Conservation (phyloP, 2,797 vertebrate species). For the Taeniopygia guttata region DNA sequence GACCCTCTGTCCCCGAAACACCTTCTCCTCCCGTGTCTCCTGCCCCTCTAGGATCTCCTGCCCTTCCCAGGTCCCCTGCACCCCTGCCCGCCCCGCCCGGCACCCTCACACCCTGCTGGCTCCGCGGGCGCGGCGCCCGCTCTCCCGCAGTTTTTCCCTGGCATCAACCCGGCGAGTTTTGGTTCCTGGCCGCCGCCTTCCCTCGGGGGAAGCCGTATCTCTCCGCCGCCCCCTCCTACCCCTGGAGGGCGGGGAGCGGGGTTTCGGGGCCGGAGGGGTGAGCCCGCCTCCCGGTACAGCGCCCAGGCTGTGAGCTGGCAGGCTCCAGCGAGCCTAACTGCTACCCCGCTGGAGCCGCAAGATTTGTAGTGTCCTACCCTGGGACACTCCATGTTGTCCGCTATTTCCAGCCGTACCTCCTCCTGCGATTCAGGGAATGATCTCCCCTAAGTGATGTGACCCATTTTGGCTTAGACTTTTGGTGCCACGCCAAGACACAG, state of each 20-base stretch:
- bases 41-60: neutral
- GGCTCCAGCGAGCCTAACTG: neutral
- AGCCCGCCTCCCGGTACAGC: neutral
- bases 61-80: neutral
- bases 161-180: neutral
- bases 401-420: neutral
- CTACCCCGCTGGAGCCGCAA: neutral
- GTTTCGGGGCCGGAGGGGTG: conserved; percentile 13
- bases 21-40: neutral
- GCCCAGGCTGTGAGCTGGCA: neutral
- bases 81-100: too few relatives aligned
- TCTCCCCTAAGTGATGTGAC: neutral
- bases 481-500: neutral
- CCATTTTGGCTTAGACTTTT: neutral
- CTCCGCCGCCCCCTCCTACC: conserved; percentile 5
- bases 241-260: neutral
- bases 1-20: neutral
- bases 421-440: neutral
- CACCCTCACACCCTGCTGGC: neutral
- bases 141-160: neutral
- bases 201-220: neutral
- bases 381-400: neutral
- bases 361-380: neutral
- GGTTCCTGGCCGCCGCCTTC: conserved; percentile 4
- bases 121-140: neutral